Evolutionary conservation across 2,888 invertebrate species (phyloP).

Genomic region (Hetaerina titia): DNA sequence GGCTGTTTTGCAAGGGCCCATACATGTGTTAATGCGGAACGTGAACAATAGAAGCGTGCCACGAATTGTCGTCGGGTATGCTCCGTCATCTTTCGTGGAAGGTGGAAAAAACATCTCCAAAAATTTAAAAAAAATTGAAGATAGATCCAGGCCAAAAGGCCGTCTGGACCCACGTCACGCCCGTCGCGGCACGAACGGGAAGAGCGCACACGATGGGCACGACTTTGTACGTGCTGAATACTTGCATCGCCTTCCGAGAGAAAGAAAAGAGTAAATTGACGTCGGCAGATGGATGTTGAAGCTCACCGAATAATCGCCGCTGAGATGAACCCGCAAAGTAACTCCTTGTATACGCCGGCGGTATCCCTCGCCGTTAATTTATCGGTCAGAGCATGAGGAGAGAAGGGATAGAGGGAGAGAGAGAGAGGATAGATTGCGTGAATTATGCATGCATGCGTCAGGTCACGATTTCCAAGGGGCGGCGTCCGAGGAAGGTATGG

Average conservation of each 20-base stretch:
- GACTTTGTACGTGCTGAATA: neutral
- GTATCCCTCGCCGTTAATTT: neutral
- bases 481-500: too few species aligned
- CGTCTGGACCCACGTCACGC: too few species aligned
- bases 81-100: too few species aligned
- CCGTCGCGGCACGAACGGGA: neutral
- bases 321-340: neutral
- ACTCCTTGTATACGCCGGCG: neutral
- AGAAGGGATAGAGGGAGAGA: too few species aligned
- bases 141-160: too few species aligned
- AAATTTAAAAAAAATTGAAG: too few species aligned
- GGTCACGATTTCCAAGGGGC: neutral
- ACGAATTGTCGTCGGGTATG: too few species aligned
- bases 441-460: neutral
- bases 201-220: neutral
- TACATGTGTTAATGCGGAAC: too few species aligned
- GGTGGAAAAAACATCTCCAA: too few species aligned
- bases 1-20: too few species aligned
- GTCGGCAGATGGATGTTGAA: neutral
- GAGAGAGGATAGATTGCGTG: too few species aligned
- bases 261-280: neutral
- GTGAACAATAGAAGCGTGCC: too few species aligned
- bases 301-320: neutral
- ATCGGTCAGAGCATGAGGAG: neutral
- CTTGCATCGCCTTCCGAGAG: neutral